Conservation (phyloP, 2,888 invertebrate species). For the Dryobotodes eremita region DNA sequence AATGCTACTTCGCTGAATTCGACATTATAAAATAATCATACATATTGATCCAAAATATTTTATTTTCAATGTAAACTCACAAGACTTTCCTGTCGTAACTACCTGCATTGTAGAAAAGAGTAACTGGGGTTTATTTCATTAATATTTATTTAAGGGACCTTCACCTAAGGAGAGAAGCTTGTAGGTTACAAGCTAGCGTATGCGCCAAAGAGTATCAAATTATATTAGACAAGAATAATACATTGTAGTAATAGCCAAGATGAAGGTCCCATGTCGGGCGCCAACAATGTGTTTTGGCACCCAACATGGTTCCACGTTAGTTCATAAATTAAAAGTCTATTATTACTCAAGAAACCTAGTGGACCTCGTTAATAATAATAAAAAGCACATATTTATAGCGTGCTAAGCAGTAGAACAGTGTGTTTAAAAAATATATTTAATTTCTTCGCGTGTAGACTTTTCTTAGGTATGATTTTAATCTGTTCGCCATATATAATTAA, state of each 20-base stretch:
- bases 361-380: conserved; percentile 46
- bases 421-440: conserved; percentile 57
- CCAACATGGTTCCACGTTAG: conserved; percentile 48
- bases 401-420: conserved; percentile 51
- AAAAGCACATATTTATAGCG: conserved; percentile 57
- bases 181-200: neutral
- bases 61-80: neutral
- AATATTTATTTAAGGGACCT: neutral
- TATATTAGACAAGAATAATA: neutral
- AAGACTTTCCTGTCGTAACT: neutral
- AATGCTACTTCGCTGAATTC: neutral
- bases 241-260: neutral
- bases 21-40: neutral
- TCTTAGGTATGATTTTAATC: conserved; percentile 66
- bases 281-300: conserved; percentile 51
- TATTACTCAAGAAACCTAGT: conserved; percentile 45
- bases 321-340: conserved; percentile 40
- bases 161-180: neutral
- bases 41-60: neutral
- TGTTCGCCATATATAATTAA: conserved; percentile 61
- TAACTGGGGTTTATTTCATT: neutral
- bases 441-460: conserved; percentile 68
- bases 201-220: neutral
- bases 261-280: conserved; percentile 38
- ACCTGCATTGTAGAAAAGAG: neutral